These are phyloP conservation scores for Synanthedon vespiformis DNA, from an alignment of 2,888 invertebrate species.

Conservation along the genomic window DNA sequence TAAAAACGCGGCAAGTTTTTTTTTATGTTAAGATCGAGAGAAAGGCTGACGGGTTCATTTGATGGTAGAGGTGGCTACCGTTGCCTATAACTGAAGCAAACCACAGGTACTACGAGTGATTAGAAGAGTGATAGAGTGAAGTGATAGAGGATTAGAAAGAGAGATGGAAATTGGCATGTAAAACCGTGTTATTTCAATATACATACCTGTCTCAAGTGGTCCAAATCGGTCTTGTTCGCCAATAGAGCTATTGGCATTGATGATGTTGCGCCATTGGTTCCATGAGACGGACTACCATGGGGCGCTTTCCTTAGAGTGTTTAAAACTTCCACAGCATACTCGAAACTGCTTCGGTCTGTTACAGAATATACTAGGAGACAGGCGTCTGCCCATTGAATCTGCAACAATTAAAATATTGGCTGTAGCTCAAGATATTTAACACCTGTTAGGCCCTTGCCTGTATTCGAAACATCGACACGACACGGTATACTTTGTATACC, in stretches of 20 bases:
- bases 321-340: constrained; percentile 75
- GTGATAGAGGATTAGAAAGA: too few species aligned
- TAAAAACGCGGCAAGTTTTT: too few species aligned
- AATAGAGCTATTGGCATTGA: constrained; percentile 75
- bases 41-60: too few species aligned
- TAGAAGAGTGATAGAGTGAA: too few species aligned
- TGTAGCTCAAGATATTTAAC: constrained; percentile 1
- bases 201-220: constrained; percentile 80
- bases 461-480: too few species aligned
- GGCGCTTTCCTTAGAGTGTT: constrained; percentile 70
- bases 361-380: constrained; percentile 83
- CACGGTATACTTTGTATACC: constrained; percentile 4
- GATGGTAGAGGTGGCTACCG: too few species aligned
- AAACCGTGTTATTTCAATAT: neutral
- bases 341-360: constrained; percentile 77
- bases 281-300: constrained; percentile 70
- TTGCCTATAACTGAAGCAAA: too few species aligned
- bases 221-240: constrained; percentile 84
- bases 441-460: neutral
- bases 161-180: too few species aligned
- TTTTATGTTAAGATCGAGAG: too few species aligned
- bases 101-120: too few species aligned
- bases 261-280: constrained; percentile 62
- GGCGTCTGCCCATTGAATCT: constrained; percentile 83
- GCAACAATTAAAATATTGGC: constrained; percentile 25